Conservation (phyloP, 2,888 invertebrate genomes). For the Stenchaetothrips biformis region DNA sequence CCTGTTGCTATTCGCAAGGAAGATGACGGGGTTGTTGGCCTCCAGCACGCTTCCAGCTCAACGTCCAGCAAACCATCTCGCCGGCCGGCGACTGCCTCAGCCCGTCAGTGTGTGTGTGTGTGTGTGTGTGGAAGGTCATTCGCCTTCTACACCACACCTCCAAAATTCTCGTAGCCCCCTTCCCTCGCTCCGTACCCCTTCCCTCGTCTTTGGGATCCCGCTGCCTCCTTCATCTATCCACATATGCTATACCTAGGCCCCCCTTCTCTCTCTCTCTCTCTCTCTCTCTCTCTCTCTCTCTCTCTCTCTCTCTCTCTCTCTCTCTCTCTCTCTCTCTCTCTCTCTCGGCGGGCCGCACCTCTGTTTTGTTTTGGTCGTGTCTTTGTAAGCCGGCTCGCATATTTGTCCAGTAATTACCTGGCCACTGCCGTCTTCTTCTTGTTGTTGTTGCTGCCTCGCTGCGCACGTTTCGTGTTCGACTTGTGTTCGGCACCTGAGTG, state of each 20-base stretch:
- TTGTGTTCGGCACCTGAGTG: neutral
- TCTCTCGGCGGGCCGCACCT: neutral
- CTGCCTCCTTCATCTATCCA: neutral
- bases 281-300: too few species aligned
- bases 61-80: too few species aligned
- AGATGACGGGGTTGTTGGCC: too few species aligned
- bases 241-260: neutral
- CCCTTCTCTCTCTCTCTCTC: too few species aligned
- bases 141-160: conserved; percentile 13
- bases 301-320: too few species aligned
- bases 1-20: too few species aligned
- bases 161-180: neutral
- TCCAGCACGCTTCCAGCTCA: too few species aligned
- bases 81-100: neutral
- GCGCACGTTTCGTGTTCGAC: neutral
- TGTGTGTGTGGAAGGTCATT: neutral
- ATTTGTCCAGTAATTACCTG: conserved; percentile 13
- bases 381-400: neutral
- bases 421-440: neutral
- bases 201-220: neutral
- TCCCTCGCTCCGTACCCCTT: neutral
- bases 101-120: too few species aligned
- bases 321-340: neutral
- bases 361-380: conserved; percentile 21
- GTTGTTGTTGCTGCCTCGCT: neutral